Conservation (phyloP, 2,797 vertebrate genomes). For the Tauraco hartlaubi region DNA sequence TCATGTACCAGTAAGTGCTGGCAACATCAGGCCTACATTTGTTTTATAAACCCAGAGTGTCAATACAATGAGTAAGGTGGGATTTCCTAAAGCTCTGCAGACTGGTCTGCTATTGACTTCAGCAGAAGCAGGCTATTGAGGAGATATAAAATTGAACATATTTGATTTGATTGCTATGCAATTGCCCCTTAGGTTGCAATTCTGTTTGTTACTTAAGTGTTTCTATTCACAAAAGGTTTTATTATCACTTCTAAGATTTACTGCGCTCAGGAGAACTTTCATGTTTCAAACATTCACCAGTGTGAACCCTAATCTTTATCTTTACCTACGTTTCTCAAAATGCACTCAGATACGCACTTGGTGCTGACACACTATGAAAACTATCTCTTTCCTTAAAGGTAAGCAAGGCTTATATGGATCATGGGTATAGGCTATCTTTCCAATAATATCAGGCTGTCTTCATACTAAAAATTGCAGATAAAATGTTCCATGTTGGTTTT, state of each 20-base stretch:
- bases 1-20: background rate
- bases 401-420: background rate
- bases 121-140: background rate
- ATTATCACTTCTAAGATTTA: background rate
- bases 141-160: background rate
- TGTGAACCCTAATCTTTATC: background rate
- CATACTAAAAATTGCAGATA: background rate
- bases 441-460: background rate
- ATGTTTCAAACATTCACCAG: background rate
- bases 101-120: background rate
- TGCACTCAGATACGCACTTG: background rate
- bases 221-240: background rate
- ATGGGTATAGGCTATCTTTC: background rate
- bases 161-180: background rate
- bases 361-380: background rate
- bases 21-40: background rate
- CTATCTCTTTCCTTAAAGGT: background rate
- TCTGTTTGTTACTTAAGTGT: background rate
- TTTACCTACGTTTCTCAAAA: background rate
- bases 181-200: background rate
- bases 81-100: background rate
- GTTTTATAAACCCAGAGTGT: background rate
- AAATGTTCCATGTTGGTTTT: background rate
- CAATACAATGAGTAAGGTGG: background rate
- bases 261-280: background rate